phyloP scores from a whole-genome alignment of 2,797 vertebrate species.

The Anguilla pacifica region DNA sequence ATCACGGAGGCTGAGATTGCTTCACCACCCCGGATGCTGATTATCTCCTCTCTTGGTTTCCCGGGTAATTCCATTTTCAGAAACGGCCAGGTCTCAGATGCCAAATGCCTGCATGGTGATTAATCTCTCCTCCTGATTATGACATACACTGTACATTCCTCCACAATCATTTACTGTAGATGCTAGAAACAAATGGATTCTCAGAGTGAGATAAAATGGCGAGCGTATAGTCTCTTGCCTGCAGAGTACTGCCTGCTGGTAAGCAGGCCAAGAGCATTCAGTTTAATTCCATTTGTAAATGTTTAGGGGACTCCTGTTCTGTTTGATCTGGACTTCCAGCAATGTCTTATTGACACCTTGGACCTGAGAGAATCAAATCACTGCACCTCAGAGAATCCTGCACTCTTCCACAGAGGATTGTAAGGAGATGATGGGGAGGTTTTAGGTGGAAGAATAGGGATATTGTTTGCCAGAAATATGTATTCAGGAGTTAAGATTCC shows the following conservation, averaged over 20 bases:
- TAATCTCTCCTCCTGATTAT: not conserved
- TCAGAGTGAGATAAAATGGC: not conserved
- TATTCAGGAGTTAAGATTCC: not conserved
- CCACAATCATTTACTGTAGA: not conserved
- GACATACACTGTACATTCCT: not conserved
- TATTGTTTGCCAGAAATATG: not conserved
- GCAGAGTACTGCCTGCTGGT: not conserved
- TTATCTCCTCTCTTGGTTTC: constrained; percentile 15
- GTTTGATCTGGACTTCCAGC: not conserved
- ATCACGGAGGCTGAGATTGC: not conserved
- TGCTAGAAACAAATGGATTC: not conserved
- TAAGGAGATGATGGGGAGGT: not conserved
- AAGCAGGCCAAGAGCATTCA: not conserved
- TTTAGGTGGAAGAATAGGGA: not conserved
- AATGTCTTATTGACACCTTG: not conserved
- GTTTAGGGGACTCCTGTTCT: not conserved
- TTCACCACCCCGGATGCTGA: not conserved
- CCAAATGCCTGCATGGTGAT: constrained; percentile 7
- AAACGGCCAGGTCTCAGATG: not conserved
- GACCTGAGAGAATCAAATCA: not conserved
- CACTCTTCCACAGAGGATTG: not conserved
- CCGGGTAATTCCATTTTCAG: constrained; percentile 5
- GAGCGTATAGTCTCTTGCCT: not conserved
- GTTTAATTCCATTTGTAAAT: constrained; percentile 1
- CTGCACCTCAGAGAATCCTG: no score